These are phyloP conservation scores for Bicyclus anynana DNA, from an alignment of 1,140 invertebrate genomes.

Conservation along the genomic window DNA sequence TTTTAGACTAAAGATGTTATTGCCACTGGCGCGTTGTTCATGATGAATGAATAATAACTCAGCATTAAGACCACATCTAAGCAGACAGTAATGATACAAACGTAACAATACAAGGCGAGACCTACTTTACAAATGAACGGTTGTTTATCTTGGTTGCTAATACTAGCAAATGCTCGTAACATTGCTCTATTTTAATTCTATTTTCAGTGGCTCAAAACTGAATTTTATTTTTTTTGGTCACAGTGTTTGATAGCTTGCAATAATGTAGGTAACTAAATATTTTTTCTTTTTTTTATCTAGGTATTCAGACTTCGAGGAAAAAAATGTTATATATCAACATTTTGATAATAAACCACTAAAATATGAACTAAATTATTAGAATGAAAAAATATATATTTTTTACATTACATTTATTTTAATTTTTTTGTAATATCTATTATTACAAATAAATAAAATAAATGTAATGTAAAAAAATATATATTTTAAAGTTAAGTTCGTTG, in stretches of 20 bases:
- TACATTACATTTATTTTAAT: no score
- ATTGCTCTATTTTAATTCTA: not conserved
- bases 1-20: not conserved
- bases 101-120: slow-evolving; percentile 17
- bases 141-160: slow-evolving; percentile 11
- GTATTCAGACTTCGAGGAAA: no score
- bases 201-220: not conserved
- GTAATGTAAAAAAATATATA: no score
- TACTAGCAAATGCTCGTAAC: not conserved
- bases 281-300: no score
- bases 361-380: no score
- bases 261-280: no score
- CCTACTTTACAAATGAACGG: slow-evolving; percentile 15
- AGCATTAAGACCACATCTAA: slow-evolving; percentile 9
- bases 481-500: no score
- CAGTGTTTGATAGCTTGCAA: not conserved
- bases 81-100: slow-evolving; percentile 14
- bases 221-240: not conserved
- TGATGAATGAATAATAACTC: slow-evolving; percentile 4
- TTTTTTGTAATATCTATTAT: no score
- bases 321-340: no score
- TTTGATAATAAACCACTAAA: no score
- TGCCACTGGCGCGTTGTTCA: not conserved
- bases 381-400: no score
- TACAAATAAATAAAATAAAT: no score